Conservation (phyloP, 2,113 vertebrate species). For the Colistium nudipinnis region DNA sequence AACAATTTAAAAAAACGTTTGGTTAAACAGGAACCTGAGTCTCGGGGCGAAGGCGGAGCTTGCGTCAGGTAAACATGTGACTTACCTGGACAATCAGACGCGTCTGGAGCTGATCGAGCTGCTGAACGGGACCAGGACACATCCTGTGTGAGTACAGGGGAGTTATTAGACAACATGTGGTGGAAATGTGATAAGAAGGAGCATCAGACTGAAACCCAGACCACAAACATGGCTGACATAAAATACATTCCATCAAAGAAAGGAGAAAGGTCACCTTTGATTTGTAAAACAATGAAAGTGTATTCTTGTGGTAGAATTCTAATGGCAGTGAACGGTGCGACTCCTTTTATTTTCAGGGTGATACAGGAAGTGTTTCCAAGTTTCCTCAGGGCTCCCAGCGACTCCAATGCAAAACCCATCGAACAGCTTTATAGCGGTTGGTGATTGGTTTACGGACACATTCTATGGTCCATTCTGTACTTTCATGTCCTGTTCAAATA, state of each 20-base stretch:
- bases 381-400: conserved; percentile 91
- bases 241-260: too few species aligned
- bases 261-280: too few species aligned
- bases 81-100: conserved; percentile 60
- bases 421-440: conserved; percentile 88
- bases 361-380: conserved; percentile 88
- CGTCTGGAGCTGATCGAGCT: conserved; percentile 69
- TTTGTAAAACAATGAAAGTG: too few species aligned
- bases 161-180: neutral
- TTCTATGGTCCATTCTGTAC: too few species aligned
- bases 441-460: neutral
- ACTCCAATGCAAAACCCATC: conserved; percentile 91
- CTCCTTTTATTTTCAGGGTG: conserved; percentile 73
- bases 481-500: too few species aligned
- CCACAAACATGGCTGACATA: too few species aligned
- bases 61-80: conserved; percentile 66
- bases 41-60: conserved; percentile 58
- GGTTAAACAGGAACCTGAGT: conserved; percentile 52
- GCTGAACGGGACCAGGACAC: conserved; percentile 69
- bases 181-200: neutral
- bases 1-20: neutral
- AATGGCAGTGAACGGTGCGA: too few species aligned
- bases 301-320: too few species aligned
- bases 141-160: conserved; percentile 61
- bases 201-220: neutral